These are phyloP conservation scores for Clinocottus analis DNA, from an alignment of 2,113 vertebrate species.

Conservation along the genomic window DNA sequence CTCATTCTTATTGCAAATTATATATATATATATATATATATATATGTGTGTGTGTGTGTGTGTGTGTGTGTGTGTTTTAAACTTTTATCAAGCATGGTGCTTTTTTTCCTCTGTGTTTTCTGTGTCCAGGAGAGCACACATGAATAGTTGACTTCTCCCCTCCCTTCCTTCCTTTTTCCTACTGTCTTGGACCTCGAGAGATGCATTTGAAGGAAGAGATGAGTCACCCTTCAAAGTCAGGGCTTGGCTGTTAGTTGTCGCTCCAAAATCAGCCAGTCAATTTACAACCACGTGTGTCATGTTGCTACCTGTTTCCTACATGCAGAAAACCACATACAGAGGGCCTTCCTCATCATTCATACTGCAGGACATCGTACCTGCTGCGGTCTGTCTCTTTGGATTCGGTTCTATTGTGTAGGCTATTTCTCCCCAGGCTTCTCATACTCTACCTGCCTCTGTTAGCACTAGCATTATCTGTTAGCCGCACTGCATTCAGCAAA, in stretches of 20 bases:
- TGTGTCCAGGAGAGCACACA: constrained; percentile 10
- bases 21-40: too few relatives aligned
- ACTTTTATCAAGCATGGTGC: background rate
- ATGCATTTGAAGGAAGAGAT: constrained; percentile 24
- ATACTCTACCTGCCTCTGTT: constrained; percentile 53
- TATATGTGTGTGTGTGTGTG: too few relatives aligned
- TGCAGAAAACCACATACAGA: background rate
- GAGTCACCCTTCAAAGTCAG: constrained; percentile 47
- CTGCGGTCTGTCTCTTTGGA: constrained; percentile 13
- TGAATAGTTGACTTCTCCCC: constrained; percentile 21
- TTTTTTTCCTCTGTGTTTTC: background rate
- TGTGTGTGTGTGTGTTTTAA: too few relatives aligned
- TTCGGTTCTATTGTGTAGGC: constrained; percentile 28
- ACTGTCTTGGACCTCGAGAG: constrained; percentile 32
- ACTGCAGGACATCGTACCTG: background rate
- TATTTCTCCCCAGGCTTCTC: constrained; percentile 43
- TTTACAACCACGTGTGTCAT: background rate
- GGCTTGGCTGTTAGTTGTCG: constrained; percentile 7
- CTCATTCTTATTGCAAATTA: background rate
- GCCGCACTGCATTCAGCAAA: constrained; percentile 36
- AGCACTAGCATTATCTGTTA: constrained; percentile 44
- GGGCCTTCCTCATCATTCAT: background rate
- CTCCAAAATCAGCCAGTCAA: constrained; percentile 9
- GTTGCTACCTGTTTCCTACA: constrained; percentile 20
- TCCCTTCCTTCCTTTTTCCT: constrained; percentile 47